Base-by-base conservation (phyloP, 1,140 invertebrate genomes). In the Campoletis sonorensis region DNA sequence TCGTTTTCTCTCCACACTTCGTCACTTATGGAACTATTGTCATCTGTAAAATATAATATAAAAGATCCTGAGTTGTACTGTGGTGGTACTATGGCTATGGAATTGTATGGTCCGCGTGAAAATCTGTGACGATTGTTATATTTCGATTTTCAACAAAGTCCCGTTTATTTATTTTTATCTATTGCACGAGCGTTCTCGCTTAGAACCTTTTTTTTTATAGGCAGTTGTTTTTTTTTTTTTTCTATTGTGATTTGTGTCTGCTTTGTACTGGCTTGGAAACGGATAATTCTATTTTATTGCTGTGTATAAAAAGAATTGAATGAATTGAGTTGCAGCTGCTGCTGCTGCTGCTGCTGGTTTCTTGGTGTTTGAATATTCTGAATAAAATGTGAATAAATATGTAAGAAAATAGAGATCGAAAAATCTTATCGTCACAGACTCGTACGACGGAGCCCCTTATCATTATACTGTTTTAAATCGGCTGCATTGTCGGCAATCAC, bases 41-140 rank as follows among this genome's bases (percentile, higher is more conserved):
- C 91, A 89, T 91, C 91, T 92, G 91, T 92, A 92, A 92, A 92
- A 90, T 92, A 92, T 92, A 92, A 91, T 91, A 90, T 91, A 91
- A 92, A 92, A 92, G 88, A 91, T 91, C 91, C 91, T 92, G 91
- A 91, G 91, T 92, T 92, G 91, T 92, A 92, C 91, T 92, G 91
- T 89, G 79, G 86, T 91, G 91, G 91, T 92, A 92, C 90, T 92
- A 92, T 91, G 91, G 91, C 90, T 92, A 92, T 92, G 90, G 90
- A 91, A 89, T 90, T 88, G 87, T 87, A 82, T 86, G 81, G 73
- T 51, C 54, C 45, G 61, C 68, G 80, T 1, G 7, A 45, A 79
- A 85, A 75, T 84, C 86, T 83, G 76, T 86, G 86, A 86, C 86
- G 87, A 85, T 85, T 64, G 71, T 71, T 45, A 33, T 45, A 8